phyloP scores from a whole-genome alignment of 1,140 invertebrate species.

The Drosophila eugracilis region DNA sequence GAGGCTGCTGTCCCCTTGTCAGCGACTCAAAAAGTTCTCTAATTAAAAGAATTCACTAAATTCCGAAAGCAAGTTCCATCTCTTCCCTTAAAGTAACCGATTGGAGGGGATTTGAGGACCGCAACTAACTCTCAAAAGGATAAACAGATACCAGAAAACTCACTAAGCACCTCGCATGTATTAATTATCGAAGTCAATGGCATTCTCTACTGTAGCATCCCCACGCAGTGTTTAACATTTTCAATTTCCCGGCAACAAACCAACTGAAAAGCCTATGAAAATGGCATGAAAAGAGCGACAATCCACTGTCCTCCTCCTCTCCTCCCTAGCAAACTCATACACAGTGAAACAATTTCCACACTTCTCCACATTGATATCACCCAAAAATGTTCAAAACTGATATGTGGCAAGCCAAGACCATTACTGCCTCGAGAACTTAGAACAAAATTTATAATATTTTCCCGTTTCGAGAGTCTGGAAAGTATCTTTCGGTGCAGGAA shows the following conservation, averaged over 20 bases:
- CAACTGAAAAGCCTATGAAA: slow-evolving; percentile 51
- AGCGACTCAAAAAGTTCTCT: slow-evolving; percentile 16
- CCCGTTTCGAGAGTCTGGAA: too few species aligned
- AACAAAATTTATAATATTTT: too few species aligned
- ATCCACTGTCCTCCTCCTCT: slow-evolving; percentile 1
- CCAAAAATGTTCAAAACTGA: too few species aligned
- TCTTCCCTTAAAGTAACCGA: too few species aligned
- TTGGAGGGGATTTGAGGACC: not conserved
- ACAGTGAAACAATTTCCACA: not conserved
- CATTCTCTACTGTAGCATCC: slow-evolving; percentile 18
- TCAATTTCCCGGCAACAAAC: slow-evolving; percentile 50
- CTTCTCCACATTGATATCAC: too few species aligned
- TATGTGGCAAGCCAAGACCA: too few species aligned
- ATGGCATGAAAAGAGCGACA: slow-evolving; percentile 41
- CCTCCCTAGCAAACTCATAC: not conserved
- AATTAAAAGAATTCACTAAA: slow-evolving; percentile 8
- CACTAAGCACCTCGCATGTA: too few species aligned
- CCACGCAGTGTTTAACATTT: slow-evolving; percentile 34
- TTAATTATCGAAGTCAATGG: slow-evolving; percentile 32
- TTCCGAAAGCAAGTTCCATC: not conserved
- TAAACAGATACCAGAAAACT: too few species aligned
- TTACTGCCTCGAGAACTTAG: too few species aligned
- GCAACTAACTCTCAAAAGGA: too few species aligned
- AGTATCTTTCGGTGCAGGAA: not conserved
- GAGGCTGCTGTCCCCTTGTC: not conserved